Conservation (phyloP, 2,113 vertebrate genomes). For the Mobula birostris region DNA sequence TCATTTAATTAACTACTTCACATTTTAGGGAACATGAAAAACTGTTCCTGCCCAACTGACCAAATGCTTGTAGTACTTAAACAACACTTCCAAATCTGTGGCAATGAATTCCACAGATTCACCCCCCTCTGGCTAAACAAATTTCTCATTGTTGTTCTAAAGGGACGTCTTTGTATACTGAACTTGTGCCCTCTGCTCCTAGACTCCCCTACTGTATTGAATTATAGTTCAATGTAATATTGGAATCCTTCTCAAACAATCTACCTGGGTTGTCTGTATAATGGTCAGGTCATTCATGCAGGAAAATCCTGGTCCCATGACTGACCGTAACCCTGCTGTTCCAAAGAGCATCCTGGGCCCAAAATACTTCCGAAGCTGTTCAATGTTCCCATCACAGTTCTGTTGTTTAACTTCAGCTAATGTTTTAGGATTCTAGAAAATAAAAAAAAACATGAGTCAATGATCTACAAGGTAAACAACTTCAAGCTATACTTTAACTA, state of each 20-base stretch:
- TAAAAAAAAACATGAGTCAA: not conserved
- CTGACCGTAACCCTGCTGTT: constrained; percentile 83
- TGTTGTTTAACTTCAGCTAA: constrained; percentile 61
- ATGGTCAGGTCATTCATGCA: constrained; percentile 92
- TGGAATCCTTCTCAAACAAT: not conserved
- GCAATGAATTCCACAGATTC: no score
- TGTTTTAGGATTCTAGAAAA: constrained; percentile 79
- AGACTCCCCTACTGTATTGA: no score
- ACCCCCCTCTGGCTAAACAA: no score
- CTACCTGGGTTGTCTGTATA: constrained; percentile 88
- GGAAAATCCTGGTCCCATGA: constrained; percentile 84
- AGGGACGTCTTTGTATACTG: no score
- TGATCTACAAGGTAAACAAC: not conserved
- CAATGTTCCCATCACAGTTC: constrained; percentile 56
- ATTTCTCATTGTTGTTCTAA: no score
- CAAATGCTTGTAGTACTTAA: not conserved
- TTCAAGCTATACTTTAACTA: not conserved
- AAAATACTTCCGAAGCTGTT: constrained; percentile 74
- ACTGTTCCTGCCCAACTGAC: not conserved
- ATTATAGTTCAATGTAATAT: not conserved
- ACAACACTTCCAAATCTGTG: not conserved
- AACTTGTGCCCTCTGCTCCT: no score
- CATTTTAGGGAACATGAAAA: not conserved
- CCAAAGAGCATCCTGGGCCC: constrained; percentile 89
- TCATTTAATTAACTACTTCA: not conserved